These are phyloP conservation scores for Mirza zaza DNA, from an alignment of 2,113 vertebrate species.

Conservation along the genomic window DNA sequence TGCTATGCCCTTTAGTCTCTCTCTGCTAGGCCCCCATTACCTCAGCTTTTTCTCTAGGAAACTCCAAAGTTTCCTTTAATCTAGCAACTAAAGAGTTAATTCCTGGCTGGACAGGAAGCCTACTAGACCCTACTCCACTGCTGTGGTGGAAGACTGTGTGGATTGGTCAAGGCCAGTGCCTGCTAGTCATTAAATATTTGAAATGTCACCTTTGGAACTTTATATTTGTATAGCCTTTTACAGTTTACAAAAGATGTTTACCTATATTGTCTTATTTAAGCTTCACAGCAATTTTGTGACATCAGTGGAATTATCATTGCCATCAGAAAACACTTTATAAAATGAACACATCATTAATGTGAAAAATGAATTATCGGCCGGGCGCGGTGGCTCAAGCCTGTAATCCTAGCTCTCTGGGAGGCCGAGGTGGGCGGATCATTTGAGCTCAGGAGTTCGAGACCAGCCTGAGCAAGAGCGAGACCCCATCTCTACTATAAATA, in stretches of 20 bases:
- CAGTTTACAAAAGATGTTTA: background rate
- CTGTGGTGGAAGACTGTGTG: background rate
- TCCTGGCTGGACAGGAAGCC: background rate
- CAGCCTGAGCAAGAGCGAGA: too few relatives aligned
- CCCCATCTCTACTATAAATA: too few relatives aligned
- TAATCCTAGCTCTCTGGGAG: too few relatives aligned
- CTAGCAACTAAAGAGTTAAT: background rate
- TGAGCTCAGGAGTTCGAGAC: too few relatives aligned
- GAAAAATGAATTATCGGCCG: too few relatives aligned
- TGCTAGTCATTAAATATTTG: background rate
- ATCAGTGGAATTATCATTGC: background rate
- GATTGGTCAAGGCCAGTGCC: background rate
- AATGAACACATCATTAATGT: background rate
- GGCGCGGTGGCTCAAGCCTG: too few relatives aligned
- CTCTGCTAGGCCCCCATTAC: background rate
- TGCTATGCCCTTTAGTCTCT: background rate
- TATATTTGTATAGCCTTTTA: background rate
- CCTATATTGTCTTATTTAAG: slow-evolving; percentile 18
- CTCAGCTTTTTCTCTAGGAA: background rate
- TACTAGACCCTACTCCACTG: background rate
- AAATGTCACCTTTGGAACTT: background rate
- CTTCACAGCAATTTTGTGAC: background rate
- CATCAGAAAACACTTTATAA: background rate
- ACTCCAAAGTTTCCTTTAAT: background rate
- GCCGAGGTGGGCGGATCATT: too few relatives aligned